Percentiles rank a stretch among this genome's conserved stretches.
These are phyloP conservation scores for Sciurus carolinensis DNA, from an alignment of 2,797 vertebrate genomes.

Conservation along the genomic window DNA sequence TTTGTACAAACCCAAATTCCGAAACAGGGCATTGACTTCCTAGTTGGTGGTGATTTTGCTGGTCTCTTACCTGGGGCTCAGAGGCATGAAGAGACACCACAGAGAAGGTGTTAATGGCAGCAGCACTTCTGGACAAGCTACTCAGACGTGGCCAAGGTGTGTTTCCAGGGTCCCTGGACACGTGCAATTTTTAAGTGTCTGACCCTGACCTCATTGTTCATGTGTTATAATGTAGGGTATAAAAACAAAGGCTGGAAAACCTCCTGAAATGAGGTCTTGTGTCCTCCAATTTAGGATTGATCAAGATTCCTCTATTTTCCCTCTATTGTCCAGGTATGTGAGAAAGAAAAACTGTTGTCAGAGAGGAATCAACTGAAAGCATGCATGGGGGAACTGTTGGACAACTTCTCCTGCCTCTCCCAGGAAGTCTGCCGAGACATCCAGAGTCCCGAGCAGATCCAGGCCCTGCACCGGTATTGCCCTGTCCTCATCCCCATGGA, in stretches of 20 bases:
- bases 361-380: constrained; percentile 99
- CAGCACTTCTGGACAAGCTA: too few relatives aligned
- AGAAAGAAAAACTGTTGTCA: constrained; percentile 98
- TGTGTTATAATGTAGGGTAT: background rate
- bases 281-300: background rate
- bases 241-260: background rate
- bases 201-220: background rate
- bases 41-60: background rate
- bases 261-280: background rate
- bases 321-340: constrained; percentile 93
- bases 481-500: constrained; percentile 95
- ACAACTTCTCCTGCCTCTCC: constrained; percentile 99
- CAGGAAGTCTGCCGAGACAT: constrained; percentile 99
- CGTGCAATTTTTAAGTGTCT: background rate
- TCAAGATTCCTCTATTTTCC: background rate
- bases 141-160: background rate
- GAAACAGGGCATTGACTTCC: background rate
- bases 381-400: constrained; percentile 98
- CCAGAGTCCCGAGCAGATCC: constrained; percentile 98
- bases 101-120: background rate
- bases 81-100: background rate
- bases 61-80: background rate
- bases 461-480: constrained; percentile 97
- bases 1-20: constrained; percentile 19
- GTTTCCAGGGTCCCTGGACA: background rate